Evolutionary conservation across 1,140 invertebrate genomes (phyloP), one percentile per base, ranked within the genome.

Genomic region (Hycleus cichorii): DNA sequence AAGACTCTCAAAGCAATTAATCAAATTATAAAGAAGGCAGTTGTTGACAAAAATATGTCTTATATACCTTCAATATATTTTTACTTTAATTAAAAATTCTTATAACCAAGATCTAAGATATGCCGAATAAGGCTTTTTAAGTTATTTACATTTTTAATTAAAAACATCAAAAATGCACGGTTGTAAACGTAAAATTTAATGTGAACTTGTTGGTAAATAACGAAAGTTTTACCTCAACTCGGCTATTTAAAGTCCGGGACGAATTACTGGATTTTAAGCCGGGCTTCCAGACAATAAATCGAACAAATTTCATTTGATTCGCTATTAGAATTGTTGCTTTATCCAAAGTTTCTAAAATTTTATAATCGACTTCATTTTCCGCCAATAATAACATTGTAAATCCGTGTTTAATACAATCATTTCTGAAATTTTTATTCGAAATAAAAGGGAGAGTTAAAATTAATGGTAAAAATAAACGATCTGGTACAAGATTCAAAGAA

Each of bases 331-430:
- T 62, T 3, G 71, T 56, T 9, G 73, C 60, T 58, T 70, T 72
- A 46, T 75, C 74, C 47, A 76, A 58, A 4, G 72, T 50, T 62
- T 74, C 72, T 4, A 75, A 40, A 9, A 69, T 61, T 56, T 69
- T 70, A 60, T 67, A 65, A 51, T 71, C 64, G 38, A 68, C 65
- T 45, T 70, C 66, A 39, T 69, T 69, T 64, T 70, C 69, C 3
- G 70, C 68, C 8, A 75, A 52, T 7, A 73, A 57, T 7, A 76
- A 59, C 26, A 76, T 39, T 5, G 71, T 74, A 25, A 75, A 70
- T n/a, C 73, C 74, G 40, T 72, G 70, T 24, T 50, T 46, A 8
- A 43, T 50, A 3, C 26, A 57, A 12, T 67, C 59, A 11, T 47
- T 43, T 55, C 66, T 68, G 64, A 10, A 68, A 67, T 32, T 32